Conservation (phyloP, 2,113 vertebrate species). For the Sceloporus undulatus region DNA sequence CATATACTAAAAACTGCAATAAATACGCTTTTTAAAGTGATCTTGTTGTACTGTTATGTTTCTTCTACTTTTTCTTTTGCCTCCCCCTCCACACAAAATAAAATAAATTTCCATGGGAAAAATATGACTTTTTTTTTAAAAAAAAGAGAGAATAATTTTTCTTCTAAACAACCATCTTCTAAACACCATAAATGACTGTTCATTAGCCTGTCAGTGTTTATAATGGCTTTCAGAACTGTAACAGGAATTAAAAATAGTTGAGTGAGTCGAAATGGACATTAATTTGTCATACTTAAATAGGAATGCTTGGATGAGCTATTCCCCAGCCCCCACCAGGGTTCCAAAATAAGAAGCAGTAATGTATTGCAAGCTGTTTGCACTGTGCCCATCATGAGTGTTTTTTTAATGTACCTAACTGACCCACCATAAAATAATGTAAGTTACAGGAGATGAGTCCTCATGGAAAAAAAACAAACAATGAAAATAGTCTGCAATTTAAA, state of each 20-base stretch:
- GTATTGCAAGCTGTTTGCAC: slow-evolving; percentile 17
- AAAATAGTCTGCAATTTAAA: neutral
- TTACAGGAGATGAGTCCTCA: neutral
- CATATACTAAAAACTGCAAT: neutral
- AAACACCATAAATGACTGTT: slow-evolving; percentile 74
- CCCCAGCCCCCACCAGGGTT: slow-evolving; percentile 30
- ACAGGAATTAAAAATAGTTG: slow-evolving; percentile 78
- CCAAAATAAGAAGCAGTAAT: slow-evolving; percentile 52
- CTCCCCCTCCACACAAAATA: neutral
- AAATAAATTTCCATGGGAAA: neutral
- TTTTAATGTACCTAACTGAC: neutral
- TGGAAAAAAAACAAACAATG: neutral
- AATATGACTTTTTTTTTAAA: neutral
- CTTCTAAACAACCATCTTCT: slow-evolving; percentile 70
- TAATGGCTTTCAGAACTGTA: slow-evolving; percentile 75
- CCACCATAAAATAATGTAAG: slow-evolving; percentile 15
- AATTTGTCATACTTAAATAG: slow-evolving; percentile 73
- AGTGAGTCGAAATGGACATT: slow-evolving; percentile 73
- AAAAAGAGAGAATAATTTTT: slow-evolving; percentile 35
- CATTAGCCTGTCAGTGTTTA: slow-evolving; percentile 72
- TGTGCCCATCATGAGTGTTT: neutral
- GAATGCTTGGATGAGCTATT: slow-evolving; percentile 45
- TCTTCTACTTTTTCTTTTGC: neutral
- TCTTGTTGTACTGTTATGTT: neutral
- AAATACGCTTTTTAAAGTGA: neutral